phyloP scores from a whole-genome alignment of 2,797 vertebrate species.

The Distichodus sexfasciatus region DNA sequence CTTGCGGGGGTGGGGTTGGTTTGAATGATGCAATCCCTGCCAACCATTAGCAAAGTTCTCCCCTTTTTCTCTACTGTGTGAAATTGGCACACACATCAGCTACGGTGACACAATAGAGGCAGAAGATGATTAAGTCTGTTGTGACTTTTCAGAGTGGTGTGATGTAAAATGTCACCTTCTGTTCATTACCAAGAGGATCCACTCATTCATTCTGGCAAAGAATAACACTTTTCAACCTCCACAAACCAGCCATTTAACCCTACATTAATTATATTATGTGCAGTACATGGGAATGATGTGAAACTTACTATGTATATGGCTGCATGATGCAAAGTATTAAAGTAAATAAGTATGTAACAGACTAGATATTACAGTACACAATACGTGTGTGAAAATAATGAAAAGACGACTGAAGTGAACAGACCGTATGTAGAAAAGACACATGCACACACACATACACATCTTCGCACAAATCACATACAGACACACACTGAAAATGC shows the following conservation, averaged over 20 bases:
- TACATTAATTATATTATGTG: no score
- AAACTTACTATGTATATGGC: no score
- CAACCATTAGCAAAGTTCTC: constrained; percentile 53
- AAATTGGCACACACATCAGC: constrained; percentile 44
- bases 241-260: not conserved
- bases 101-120: constrained; percentile 41
- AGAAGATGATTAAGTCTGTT: constrained; percentile 31
- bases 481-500: no score
- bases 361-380: no score
- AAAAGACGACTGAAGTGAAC: no score
- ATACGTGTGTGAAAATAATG: no score
- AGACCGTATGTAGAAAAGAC: no score
- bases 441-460: no score
- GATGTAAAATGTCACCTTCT: constrained; percentile 40
- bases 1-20: constrained; percentile 34
- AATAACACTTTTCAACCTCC: not conserved
- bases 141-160: constrained; percentile 31
- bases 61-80: constrained; percentile 43
- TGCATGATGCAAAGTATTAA: no score
- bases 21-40: constrained; percentile 62
- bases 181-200: constrained; percentile 19
- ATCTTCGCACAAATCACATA: no score
- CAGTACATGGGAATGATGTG: no score
- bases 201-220: constrained; percentile 2
- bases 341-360: no score